A percentile compares a stretch with the other conserved stretches of the same genome.
Conservation (phyloP, 30 jellyfish, hydroid and myxozoan species). For the Pelagia noctiluca region DNA sequence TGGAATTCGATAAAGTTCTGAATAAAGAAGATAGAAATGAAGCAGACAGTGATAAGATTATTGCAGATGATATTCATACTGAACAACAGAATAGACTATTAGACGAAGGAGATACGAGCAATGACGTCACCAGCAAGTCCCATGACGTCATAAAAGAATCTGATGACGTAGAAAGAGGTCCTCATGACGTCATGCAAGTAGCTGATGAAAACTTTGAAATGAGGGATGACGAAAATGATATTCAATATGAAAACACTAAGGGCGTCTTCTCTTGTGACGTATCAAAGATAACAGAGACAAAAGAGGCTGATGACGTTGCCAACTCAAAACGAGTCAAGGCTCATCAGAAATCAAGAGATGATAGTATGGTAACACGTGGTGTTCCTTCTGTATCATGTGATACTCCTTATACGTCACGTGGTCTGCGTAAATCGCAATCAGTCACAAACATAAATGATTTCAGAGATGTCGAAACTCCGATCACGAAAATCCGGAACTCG, state of each 20-base stretch:
- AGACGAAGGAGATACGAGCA: not conserved
- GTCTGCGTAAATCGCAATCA: conserved; percentile 18
- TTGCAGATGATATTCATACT: no score
- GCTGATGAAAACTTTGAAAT: no score
- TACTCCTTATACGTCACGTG: no score
- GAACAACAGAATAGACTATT: no score
- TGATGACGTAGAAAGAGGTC: not conserved
- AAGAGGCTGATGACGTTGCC: not conserved
- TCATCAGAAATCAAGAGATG: not conserved
- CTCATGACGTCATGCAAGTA: no score
- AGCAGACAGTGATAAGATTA: not conserved
- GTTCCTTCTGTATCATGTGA: no score
- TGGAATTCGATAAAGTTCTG: not conserved
- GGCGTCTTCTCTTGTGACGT: not conserved
- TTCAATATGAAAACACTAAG: no score
- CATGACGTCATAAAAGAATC: not conserved
- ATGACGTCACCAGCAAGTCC: not conserved
- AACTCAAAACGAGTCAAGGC: not conserved
- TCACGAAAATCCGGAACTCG: conserved; percentile 11
- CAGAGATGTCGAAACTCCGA: not conserved
- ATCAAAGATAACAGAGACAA: not conserved
- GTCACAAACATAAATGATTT: conserved; percentile 34
- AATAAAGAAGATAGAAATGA: not conserved
- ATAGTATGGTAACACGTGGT: not conserved
- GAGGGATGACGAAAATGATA: no score